Evolutionary conservation across 2,888 invertebrate genomes (phyloP).

Genomic region (Leptinotarsa juncta): DNA sequence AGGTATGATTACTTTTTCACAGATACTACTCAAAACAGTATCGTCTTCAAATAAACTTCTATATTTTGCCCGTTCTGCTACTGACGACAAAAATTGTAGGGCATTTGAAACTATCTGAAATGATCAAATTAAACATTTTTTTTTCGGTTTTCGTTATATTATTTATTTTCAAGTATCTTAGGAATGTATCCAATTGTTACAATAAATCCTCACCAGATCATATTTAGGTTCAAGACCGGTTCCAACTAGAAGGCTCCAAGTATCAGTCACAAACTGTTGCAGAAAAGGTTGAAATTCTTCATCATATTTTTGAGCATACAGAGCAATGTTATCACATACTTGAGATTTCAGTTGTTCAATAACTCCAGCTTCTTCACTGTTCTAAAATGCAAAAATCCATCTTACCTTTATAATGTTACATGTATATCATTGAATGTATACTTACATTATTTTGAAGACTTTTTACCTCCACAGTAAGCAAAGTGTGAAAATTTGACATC

Average conservation of each 20-base stretch:
- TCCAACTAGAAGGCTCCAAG: slow-evolving; percentile 90
- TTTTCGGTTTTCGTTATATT: not conserved
- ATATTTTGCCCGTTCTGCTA: slow-evolving; percentile 91
- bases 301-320: slow-evolving; percentile 98
- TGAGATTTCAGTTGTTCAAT: slow-evolving; percentile 93
- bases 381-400: slow-evolving; percentile 65
- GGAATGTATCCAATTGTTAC: too few relatives aligned
- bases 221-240: slow-evolving; percentile 90
- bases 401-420: not conserved
- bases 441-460: slow-evolving; percentile 76
- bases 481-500: slow-evolving; percentile 91
- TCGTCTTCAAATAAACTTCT: slow-evolving; percentile 90
- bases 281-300: slow-evolving; percentile 95
- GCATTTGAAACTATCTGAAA: slow-evolving; percentile 94
- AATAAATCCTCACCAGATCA: slow-evolving; percentile 77
- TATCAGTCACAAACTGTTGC: slow-evolving; percentile 91
- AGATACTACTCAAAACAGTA: slow-evolving; percentile 87
- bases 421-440: slow-evolving; percentile 24
- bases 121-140: not conserved
- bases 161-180: not conserved
- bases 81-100: slow-evolving; percentile 92
- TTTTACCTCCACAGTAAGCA: slow-evolving; percentile 84
- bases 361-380: slow-evolving; percentile 87
- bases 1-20: slow-evolving; percentile 98
- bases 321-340: slow-evolving; percentile 93